Conservation (phyloP, 2,113 vertebrate genomes). For the Myiopsitta monachus region DNA sequence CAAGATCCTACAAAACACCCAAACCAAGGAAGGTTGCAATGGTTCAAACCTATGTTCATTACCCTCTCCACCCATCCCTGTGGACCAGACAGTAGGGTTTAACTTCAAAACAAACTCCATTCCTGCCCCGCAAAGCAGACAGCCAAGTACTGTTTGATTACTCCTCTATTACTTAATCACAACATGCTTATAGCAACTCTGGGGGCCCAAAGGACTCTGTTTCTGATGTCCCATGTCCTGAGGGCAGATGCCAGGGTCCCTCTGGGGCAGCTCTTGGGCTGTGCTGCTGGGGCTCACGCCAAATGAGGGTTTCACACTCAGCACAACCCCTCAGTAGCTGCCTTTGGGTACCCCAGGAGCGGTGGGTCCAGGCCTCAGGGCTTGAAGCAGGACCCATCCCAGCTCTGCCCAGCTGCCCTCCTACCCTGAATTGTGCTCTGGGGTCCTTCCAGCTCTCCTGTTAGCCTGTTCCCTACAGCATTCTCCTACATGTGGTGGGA, state of each 20-base stretch:
- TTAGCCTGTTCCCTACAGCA: rapidly evolving
- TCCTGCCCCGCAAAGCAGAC: not conserved
- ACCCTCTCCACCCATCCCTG: not conserved
- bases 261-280: not conserved
- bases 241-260: not conserved
- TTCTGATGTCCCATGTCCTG: not conserved
- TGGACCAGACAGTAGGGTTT: rapidly evolving
- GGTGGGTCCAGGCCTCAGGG: not conserved
- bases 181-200: rapidly evolving
- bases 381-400: rapidly evolving
- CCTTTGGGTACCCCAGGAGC: not conserved
- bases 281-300: rapidly evolving
- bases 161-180: not conserved
- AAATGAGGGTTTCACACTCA: rapidly evolving
- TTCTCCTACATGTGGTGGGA: rapidly evolving
- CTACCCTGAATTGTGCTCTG: rapidly evolving
- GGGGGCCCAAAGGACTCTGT: rapidly evolving
- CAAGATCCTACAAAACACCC: not conserved
- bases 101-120: not conserved
- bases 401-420: not conserved
- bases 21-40: not conserved
- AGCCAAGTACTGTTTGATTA: not conserved
- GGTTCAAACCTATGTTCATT: rapidly evolving
- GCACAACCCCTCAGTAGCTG: not conserved
- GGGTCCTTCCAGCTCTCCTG: not conserved